A percentile compares a stretch with the other conserved stretches of the same genome.
These are phyloP conservation scores for Cephus spinipes DNA, from an alignment of 2,888 invertebrate genomes.

Conservation along the genomic window DNA sequence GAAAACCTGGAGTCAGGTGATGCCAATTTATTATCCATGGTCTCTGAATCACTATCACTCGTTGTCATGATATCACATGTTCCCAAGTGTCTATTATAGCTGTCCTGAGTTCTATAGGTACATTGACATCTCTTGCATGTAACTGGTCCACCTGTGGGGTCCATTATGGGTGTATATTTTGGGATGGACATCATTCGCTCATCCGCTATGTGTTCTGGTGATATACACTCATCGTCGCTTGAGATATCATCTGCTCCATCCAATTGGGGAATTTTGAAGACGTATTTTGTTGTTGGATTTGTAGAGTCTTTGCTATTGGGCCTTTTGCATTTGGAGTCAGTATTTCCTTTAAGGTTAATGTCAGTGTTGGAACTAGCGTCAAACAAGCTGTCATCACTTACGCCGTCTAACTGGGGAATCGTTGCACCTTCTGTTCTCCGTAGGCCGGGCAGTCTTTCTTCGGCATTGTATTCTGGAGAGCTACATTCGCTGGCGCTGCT, in stretches of 20 bases:
- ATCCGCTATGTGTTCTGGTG: constrained; percentile 34
- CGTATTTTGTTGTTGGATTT: not conserved
- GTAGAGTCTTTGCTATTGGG: not conserved
- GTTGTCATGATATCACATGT: constrained; percentile 83
- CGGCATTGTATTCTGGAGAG: constrained; percentile 58
- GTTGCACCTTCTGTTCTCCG: constrained; percentile 20
- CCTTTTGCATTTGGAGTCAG: constrained; percentile 51
- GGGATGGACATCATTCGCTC: constrained; percentile 26
- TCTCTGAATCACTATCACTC: constrained; percentile 86
- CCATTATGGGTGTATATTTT: constrained; percentile 55
- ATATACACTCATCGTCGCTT: constrained; percentile 61
- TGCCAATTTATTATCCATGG: constrained; percentile 58
- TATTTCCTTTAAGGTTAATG: constrained; percentile 44
- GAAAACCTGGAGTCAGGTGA: constrained; percentile 58
- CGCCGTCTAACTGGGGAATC: constrained; percentile 43
- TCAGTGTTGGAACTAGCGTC: constrained; percentile 62
- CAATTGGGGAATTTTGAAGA: constrained; percentile 71
- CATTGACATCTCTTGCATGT: constrained; percentile 90
- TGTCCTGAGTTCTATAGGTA: constrained; percentile 85
- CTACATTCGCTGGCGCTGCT: constrained; percentile 69
- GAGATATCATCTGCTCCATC: constrained; percentile 79
- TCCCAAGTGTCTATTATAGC: constrained; percentile 82
- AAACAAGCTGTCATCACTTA: constrained; percentile 32
- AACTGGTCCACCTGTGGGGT: constrained; percentile 78
- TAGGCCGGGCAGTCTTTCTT: constrained; percentile 42